These are phyloP conservation scores for Eupithecia abbreviata DNA, from an alignment of 2,888 invertebrate genomes.

Conservation along the genomic window DNA sequence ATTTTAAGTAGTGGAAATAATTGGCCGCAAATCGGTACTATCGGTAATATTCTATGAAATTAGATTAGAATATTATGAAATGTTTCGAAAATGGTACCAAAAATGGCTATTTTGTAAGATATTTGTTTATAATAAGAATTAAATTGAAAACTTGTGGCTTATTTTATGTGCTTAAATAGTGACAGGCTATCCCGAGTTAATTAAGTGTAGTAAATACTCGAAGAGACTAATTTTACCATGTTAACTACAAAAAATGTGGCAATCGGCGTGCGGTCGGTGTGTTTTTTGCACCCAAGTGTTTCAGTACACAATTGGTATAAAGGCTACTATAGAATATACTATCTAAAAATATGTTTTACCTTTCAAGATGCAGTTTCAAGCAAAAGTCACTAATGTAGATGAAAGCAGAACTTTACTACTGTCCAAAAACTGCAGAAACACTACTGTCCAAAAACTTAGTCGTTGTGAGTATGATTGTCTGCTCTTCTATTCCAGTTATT, in stretches of 20 bases:
- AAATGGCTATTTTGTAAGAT: too few species aligned
- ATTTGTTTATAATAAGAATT: too few species aligned
- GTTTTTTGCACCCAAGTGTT: background rate
- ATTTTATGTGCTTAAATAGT: background rate
- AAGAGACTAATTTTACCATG: background rate
- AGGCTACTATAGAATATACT: background rate
- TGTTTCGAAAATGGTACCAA: too few species aligned
- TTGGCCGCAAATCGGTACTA: too few species aligned
- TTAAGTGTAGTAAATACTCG: background rate
- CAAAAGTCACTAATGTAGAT: background rate
- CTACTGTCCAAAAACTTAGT: background rate
- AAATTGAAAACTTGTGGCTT: background rate
- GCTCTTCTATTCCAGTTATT: background rate
- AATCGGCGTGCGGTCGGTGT: background rate
- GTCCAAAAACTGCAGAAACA: background rate
- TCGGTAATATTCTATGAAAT: too few species aligned
- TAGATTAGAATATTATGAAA: too few species aligned
- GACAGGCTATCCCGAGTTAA: background rate
- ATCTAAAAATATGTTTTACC: background rate
- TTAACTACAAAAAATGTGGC: background rate
- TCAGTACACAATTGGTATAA: background rate
- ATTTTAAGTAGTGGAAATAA: too few species aligned
- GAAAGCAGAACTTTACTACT: background rate
- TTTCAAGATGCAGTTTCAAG: background rate
- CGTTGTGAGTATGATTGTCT: background rate